Evolutionary conservation across 2,888 invertebrate genomes (phyloP).

Genomic region (Chaetogeoica ovagalla): DNA sequence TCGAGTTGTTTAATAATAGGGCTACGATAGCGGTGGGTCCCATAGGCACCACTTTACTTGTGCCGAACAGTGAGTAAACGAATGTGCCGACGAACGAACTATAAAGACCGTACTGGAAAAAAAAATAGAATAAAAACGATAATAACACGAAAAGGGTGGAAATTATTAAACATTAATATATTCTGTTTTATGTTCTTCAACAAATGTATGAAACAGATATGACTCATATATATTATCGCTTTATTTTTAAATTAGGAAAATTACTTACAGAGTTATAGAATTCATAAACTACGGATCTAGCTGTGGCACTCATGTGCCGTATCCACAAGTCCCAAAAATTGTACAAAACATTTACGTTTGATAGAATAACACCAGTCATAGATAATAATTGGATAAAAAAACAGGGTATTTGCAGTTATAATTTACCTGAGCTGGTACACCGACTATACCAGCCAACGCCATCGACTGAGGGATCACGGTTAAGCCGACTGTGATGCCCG

Average conservation of each 20-base stretch:
- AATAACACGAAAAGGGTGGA: not conserved
- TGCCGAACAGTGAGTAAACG: slow-evolving; percentile 86
- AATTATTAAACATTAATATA: too few species aligned
- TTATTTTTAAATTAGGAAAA: too few species aligned
- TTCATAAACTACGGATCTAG: too few species aligned
- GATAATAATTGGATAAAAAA: too few species aligned
- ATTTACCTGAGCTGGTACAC: slow-evolving; percentile 70
- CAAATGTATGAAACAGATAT: too few species aligned
- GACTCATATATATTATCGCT: too few species aligned
- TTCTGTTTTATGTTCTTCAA: too few species aligned
- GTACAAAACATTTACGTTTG: too few species aligned
- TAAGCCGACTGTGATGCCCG: slow-evolving; percentile 89
- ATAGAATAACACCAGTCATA: too few species aligned
- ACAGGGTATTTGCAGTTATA: not conserved
- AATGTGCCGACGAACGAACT: slow-evolving; percentile 89
- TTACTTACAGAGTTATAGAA: too few species aligned
- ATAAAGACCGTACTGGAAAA: slow-evolving; percentile 81
- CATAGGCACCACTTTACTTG: slow-evolving; percentile 88
- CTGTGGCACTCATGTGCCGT: too few species aligned
- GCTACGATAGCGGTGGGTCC: slow-evolving; percentile 92
- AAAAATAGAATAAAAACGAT: not conserved
- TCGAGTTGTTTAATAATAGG: slow-evolving; percentile 78
- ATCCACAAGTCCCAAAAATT: too few species aligned
- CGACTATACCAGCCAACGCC: slow-evolving; percentile 81
- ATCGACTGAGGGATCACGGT: slow-evolving; percentile 90